These are phyloP conservation scores for Eptatretus atami DNA, from an alignment of 2,797 vertebrate genomes.

Conservation along the genomic window DNA sequence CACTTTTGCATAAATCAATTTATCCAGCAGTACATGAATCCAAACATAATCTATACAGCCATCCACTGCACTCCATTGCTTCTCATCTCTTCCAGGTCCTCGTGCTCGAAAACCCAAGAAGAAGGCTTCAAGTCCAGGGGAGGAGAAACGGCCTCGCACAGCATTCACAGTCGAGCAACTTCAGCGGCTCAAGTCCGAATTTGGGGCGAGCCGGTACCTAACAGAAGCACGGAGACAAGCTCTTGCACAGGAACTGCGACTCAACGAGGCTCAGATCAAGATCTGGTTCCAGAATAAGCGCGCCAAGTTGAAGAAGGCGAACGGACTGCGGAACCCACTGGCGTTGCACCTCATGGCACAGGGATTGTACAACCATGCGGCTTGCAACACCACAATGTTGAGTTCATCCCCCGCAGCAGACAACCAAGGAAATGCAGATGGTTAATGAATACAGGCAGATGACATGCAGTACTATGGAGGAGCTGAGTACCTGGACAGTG, in stretches of 20 bases:
- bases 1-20: too few relatives aligned
- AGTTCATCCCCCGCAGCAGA: too few relatives aligned
- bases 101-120: conserved; percentile 95
- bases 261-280: conserved; percentile 79
- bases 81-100: conserved; percentile 26
- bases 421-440: too few relatives aligned
- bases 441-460: too few relatives aligned
- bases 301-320: conserved; percentile 77
- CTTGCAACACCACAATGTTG: too few relatives aligned
- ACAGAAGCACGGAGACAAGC: conserved; percentile 59
- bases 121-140: conserved; percentile 24
- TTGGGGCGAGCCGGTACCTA: conserved; percentile 61
- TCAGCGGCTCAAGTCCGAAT: conserved; percentile 60
- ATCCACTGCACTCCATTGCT: background rate
- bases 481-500: too few relatives aligned
- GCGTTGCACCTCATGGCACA: conserved; percentile 72
- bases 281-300: conserved; percentile 91
- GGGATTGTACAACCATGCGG: conserved; percentile 52
- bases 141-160: conserved; percentile 64
- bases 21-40: too few relatives aligned
- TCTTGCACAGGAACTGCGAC: conserved; percentile 53
- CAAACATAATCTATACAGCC: too few relatives aligned
- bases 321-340: conserved; percentile 38
- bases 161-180: conserved; percentile 77
- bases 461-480: too few relatives aligned